Percentiles rank a stretch among this genome's conserved stretches.
phyloP scores from a whole-genome alignment of 2,113 vertebrate species.

The Acinonyx jubatus region DNA sequence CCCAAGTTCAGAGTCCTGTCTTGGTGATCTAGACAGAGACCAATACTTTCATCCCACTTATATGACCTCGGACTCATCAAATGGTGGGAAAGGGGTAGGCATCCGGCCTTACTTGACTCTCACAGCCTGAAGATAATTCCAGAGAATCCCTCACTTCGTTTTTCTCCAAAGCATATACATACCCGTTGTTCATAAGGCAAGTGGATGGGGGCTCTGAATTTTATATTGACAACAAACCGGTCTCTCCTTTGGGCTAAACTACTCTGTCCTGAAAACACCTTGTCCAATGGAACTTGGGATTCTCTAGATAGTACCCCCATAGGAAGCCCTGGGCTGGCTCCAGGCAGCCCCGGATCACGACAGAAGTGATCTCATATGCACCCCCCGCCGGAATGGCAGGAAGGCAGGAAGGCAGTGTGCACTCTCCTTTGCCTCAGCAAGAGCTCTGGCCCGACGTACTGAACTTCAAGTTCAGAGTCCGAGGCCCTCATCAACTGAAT shows the following conservation, averaged over 20 bases:
- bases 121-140: background rate
- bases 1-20: background rate
- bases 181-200: background rate
- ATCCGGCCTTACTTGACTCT: background rate
- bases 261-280: background rate
- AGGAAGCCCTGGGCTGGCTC: background rate
- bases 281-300: background rate
- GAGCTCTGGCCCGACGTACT: background rate
- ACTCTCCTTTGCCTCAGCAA: accelerated
- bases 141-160: background rate
- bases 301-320: background rate
- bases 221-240: background rate
- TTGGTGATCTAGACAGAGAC: background rate
- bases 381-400: accelerated
- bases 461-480: background rate
- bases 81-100: too few relatives aligned
- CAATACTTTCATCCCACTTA: accelerated
- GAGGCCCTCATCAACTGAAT: background rate
- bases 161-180: background rate
- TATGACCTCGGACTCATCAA: background rate
- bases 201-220: background rate
- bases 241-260: background rate
- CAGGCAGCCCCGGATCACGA: background rate
- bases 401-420: accelerated
- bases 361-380: accelerated